These are phyloP conservation scores for Wiebesia pumilae DNA, from an alignment of 1,140 invertebrate species.

Conservation along the genomic window DNA sequence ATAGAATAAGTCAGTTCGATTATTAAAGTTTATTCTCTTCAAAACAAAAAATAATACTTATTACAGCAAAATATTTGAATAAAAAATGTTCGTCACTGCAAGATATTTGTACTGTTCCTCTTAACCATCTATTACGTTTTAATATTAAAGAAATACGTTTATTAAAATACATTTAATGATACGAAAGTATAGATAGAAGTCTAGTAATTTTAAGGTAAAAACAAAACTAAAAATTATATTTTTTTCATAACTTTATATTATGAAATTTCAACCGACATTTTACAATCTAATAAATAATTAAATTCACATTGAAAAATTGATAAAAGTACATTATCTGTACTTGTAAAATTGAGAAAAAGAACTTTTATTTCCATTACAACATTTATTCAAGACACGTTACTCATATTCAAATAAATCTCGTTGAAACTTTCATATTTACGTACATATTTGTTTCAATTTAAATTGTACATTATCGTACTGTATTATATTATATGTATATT, in stretches of 20 bases:
- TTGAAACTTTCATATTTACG: not conserved
- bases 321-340: not conserved
- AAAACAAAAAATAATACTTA: not conserved
- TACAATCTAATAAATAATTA: not conserved
- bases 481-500: too few relatives aligned
- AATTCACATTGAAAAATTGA: not conserved
- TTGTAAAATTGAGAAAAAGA: not conserved
- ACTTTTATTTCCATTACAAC: not conserved
- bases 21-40: not conserved
- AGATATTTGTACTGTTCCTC: too few relatives aligned
- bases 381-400: not conserved
- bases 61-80: not conserved
- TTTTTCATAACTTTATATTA: not conserved
- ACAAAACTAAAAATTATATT: not conserved
- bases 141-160: too few relatives aligned
- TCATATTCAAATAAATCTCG: not conserved
- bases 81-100: not conserved
- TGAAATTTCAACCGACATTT: not conserved
- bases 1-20: not conserved
- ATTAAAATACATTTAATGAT: too few relatives aligned
- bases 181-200: too few relatives aligned
- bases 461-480: not conserved
- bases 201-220: too few relatives aligned
- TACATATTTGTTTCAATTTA: not conserved
- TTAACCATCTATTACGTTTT: too few relatives aligned